phyloP scores from a whole-genome alignment of 2,888 invertebrate genomes.

The Aphodius granarius region DNA sequence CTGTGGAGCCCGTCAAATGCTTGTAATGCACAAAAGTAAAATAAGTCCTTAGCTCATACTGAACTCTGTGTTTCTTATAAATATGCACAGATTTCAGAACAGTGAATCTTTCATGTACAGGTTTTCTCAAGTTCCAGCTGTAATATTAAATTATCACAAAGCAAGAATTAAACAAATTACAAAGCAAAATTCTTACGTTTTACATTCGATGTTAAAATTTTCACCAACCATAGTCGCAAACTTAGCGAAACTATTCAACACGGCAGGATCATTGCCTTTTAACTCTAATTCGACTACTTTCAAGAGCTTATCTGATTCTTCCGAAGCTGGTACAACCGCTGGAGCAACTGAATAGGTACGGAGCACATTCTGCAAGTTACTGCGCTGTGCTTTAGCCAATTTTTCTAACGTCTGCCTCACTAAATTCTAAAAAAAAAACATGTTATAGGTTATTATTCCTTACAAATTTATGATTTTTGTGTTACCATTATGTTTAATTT shows the following conservation, averaged over 20 bases:
- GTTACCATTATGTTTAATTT: not conserved
- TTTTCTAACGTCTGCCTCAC: conserved; percentile 7
- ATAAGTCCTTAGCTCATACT: conserved; percentile 95
- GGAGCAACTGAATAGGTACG: conserved; percentile 1
- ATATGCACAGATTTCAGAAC: conserved; percentile 87
- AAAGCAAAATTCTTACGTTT: conserved; percentile 60
- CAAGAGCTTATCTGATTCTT: conserved; percentile 74
- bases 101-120: conserved; percentile 75
- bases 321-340: conserved; percentile 9
- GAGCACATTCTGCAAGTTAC: conserved; percentile 3
- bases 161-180: conserved; percentile 9
- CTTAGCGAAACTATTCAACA: conserved; percentile 84
- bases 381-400: not conserved
- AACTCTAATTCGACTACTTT: conserved; percentile 84
- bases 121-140: conserved; percentile 75
- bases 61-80: conserved; percentile 90
- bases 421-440: conserved; percentile 23
- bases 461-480: not conserved
- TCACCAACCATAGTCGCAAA: conserved; percentile 81
- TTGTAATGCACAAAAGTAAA: conserved; percentile 82
- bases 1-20: conserved; percentile 90
- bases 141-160: conserved; percentile 16
- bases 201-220: conserved; percentile 76
- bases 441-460: conserved; percentile 1
- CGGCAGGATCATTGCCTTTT: conserved; percentile 83